Evolutionary conservation across 1,140 invertebrate genomes (phyloP), one percentile per base, ranked within the genome.

Genomic region (Caenorhabditis briggsae): DNA sequence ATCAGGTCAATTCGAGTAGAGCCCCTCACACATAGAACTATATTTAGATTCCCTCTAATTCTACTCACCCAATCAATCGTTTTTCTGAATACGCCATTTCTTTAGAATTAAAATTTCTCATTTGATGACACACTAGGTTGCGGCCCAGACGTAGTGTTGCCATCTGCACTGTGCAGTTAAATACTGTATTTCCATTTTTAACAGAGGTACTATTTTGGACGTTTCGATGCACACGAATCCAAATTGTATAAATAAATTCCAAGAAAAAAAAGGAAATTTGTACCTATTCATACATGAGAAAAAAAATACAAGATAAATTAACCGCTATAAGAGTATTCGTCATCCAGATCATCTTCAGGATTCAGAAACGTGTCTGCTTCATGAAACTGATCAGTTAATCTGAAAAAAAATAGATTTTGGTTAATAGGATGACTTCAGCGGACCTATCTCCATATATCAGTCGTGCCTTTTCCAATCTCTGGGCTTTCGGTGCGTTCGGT

Each of bases 21-120:
- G 33, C 3, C 33, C 3, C 33, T 33, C 33, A 33, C 33, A 33
- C 33, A 33, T 33, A 33, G 33, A 33, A 33, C 3, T n/a, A n/a
- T n/a, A n/a, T 33, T 33, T 33, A 33, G 33, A 33, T 33, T 33
- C 33, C 33, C 33, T 33, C 33, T 33, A 33, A 33, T 33, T 33
- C 33, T 33, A 33, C 33, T 33, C 33, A 78, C 70, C 70, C 70
- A 78, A 78, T 78, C 11, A 78, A n/a, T 11, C 70, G 46, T 78
- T 78, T 78, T n/a, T 78, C 70, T 5, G 70, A 78, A 41, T 78
- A 78, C 12, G 70, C 70, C 70, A 78, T 78, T 23, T 78, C 70
- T 16, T 50, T 78, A 8, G 70, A 78, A n/a, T 70, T 70, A 9
- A 70, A 70, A 11, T 25, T 23, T 23, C 70, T 50, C 23, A 11